Conservation (phyloP, 2,113 vertebrate species). For the Psophia crepitans region DNA sequence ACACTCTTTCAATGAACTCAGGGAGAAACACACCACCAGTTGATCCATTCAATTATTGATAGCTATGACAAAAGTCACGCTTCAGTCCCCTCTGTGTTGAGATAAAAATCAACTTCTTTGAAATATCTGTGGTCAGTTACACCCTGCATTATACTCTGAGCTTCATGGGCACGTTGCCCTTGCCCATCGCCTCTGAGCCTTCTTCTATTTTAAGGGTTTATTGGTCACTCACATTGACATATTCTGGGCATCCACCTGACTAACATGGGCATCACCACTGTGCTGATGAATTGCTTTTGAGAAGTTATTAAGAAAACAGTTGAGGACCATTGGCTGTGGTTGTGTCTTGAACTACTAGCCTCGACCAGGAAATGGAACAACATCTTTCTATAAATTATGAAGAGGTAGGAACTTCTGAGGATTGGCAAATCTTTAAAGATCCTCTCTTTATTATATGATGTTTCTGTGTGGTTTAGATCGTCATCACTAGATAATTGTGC, state of each 20-base stretch:
- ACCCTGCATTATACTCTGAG: not conserved
- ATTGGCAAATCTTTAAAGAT: not conserved
- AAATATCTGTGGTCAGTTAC: not conserved
- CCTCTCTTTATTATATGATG: not conserved
- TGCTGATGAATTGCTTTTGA: not conserved
- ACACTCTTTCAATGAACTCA: not conserved
- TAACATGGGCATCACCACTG: not conserved
- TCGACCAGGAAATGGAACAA: not conserved
- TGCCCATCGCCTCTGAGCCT: not conserved
- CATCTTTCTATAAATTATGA: not conserved
- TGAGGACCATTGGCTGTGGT: not conserved
- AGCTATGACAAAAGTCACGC: not conserved
- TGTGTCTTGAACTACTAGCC: not conserved
- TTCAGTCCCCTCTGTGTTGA: not conserved
- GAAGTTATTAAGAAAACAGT: not conserved
- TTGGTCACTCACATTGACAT: not conserved
- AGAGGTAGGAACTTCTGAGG: not conserved
- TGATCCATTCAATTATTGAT: not conserved
- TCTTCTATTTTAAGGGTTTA: not conserved
- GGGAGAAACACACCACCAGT: not conserved
- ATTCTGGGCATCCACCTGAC: not conserved
- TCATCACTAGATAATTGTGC: not conserved
- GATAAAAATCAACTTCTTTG: not conserved
- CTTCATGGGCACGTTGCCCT: not conserved
- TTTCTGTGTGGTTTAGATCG: not conserved